Percentiles rank a stretch among this genome's conserved stretches.
phyloP scores from a whole-genome alignment of 2,888 invertebrate genomes.

The Epistrophe eligans region DNA sequence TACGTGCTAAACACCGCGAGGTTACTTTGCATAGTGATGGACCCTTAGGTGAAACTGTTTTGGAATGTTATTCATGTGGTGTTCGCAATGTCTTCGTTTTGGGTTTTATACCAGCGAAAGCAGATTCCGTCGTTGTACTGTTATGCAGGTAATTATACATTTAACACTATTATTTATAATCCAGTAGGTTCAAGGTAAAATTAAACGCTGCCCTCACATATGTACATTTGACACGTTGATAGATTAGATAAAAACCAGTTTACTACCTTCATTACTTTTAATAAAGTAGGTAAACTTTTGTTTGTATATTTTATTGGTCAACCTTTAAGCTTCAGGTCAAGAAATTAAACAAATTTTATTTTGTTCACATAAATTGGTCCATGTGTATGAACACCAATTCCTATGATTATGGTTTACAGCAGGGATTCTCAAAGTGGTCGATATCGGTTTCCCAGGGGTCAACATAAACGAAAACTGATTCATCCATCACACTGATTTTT shows the following conservation, averaged over 20 bases:
- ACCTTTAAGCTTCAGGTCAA: too few species aligned
- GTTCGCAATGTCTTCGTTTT: conserved; percentile 99
- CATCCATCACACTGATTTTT: too few species aligned
- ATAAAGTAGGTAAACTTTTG: background rate
- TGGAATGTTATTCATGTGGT: conserved; percentile 99
- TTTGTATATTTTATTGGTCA: background rate
- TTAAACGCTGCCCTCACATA: background rate
- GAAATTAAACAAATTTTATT: too few species aligned
- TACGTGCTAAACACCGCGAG: conserved; percentile 99
- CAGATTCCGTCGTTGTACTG: conserved; percentile 98
- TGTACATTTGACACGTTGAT: conserved; percentile 13
- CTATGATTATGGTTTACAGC: too few species aligned
- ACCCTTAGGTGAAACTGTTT: conserved; percentile 97
- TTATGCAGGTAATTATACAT: conserved; percentile 88
- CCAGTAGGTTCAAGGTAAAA: background rate
- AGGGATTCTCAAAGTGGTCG: too few species aligned
- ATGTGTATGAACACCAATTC: too few species aligned
- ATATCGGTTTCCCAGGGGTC: too few species aligned
- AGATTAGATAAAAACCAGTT: conserved; percentile 14
- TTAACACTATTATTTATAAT: background rate
- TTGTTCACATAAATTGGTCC: too few species aligned
- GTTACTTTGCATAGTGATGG: conserved; percentile 98
- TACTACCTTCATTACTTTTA: background rate
- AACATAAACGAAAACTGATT: too few species aligned
- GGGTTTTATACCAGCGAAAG: conserved; percentile 99